A percentile compares a stretch with the other conserved stretches of the same genome.
Evolutionary conservation across 2,113 vertebrate genomes (phyloP).

Genomic region (Semnornis frantzii): DNA sequence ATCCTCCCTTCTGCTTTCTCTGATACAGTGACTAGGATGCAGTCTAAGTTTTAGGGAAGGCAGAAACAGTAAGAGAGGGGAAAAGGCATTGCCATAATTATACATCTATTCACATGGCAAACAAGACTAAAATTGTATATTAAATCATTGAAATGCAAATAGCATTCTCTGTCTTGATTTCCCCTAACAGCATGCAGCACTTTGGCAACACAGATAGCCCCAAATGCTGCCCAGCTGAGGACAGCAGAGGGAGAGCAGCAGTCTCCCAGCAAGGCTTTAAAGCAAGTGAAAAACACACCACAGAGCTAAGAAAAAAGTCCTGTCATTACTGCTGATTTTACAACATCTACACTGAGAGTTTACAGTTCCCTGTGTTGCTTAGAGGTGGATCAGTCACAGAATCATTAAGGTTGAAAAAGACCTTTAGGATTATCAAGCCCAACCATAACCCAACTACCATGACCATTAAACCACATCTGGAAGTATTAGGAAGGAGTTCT

Average conservation of each 20-base stretch:
- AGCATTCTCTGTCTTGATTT: neutral
- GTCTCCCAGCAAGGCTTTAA: neutral
- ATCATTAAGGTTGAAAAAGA: too few species aligned
- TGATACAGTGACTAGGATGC: neutral
- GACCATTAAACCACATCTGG: too few species aligned
- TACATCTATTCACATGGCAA: constrained; percentile 32
- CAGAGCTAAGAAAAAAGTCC: neutral
- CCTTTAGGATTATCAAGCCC: too few species aligned
- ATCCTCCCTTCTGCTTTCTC: neutral
- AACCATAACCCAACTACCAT: too few species aligned
- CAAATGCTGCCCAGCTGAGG: neutral
- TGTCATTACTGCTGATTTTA: neutral
- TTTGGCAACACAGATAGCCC: neutral
- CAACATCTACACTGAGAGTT: neutral
- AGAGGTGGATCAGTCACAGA: neutral
- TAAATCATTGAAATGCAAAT: neutral
- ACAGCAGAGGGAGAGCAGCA: neutral
- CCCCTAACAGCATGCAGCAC: neutral
- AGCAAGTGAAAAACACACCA: neutral
- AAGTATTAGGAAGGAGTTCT: too few species aligned
- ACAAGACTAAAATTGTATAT: neutral
- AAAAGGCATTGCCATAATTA: neutral
- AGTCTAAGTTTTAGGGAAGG: neutral
- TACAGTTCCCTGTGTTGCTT: neutral
- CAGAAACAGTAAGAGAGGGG: neutral